phyloP scores from a whole-genome alignment of 2,888 invertebrate species.

The Troides helena region DNA sequence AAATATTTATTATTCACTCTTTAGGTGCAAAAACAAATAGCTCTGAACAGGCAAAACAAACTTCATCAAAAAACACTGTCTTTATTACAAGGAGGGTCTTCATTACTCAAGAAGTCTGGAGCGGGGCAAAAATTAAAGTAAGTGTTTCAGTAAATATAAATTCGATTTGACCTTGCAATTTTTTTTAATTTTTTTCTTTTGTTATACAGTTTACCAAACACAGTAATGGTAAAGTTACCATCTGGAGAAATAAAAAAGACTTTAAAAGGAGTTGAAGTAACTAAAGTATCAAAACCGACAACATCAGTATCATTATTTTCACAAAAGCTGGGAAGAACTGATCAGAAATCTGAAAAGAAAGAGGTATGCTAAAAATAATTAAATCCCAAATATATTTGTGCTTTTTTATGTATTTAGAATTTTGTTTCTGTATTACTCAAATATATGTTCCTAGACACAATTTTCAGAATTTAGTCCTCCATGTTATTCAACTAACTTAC shows the following conservation, averaged over 20 bases:
- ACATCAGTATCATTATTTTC: constrained; percentile 51
- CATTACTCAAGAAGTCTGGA: constrained; percentile 69
- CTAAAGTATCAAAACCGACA: constrained; percentile 63
- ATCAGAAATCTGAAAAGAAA: constrained; percentile 62
- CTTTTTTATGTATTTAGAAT: neutral
- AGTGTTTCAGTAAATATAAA: constrained; percentile 31
- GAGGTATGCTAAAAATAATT: constrained; percentile 46
- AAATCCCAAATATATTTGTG: neutral
- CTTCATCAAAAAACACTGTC: constrained; percentile 86
- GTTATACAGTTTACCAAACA: constrained; percentile 66
- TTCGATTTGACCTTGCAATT: constrained; percentile 8
- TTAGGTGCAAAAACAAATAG: constrained; percentile 87
- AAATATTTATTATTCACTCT: neutral
- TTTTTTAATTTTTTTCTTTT: neutral
- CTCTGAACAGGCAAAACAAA: constrained; percentile 85
- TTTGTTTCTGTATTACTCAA: too few species aligned
- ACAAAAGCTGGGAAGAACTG: constrained; percentile 52
- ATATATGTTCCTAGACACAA: neutral
- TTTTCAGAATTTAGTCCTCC: neutral
- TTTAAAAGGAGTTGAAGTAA: constrained; percentile 66
- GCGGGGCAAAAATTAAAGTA: constrained; percentile 72
- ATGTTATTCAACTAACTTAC: neutral
- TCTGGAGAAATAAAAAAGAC: constrained; percentile 70
- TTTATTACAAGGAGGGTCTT: constrained; percentile 85
- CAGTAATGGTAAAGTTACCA: constrained; percentile 71